Evolutionary conservation across 2,888 invertebrate genomes (phyloP).

Genomic region (Drosophila emarginata): DNA sequence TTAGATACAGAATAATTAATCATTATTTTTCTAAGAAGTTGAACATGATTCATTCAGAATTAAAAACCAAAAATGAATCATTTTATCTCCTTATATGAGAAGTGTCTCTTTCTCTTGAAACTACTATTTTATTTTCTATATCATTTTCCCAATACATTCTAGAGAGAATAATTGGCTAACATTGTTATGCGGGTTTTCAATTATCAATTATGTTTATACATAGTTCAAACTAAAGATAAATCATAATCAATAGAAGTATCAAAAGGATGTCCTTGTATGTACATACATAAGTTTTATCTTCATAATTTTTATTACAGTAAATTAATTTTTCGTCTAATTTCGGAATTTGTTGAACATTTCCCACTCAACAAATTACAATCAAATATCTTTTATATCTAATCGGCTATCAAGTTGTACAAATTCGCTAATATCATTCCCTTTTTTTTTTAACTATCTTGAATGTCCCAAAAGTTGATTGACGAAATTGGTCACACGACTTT

Average conservation of each 20-base stretch:
- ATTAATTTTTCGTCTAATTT: conserved; percentile 17
- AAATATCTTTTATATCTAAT: not conserved
- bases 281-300: too few species aligned
- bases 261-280: too few species aligned
- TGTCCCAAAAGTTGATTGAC: conserved; percentile 6
- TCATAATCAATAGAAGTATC: too few species aligned
- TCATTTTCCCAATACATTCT: too few species aligned
- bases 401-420: not conserved
- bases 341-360: conserved; percentile 19
- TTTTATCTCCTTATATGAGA: conserved; percentile 3
- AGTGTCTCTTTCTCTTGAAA: too few species aligned
- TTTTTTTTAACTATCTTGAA: not conserved
- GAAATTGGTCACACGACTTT: conserved; percentile 30
- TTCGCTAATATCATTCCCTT: not conserved
- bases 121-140: too few species aligned
- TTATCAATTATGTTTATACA: too few species aligned
- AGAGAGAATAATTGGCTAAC: too few species aligned
- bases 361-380: conserved; percentile 1
- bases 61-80: not conserved
- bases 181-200: too few species aligned
- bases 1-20: not conserved
- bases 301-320: too few species aligned
- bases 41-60: not conserved
- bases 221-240: too few species aligned
- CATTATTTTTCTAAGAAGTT: not conserved